Evolutionary conservation across 2,797 vertebrate species (phyloP).

Genomic region (Onychomys torridus): DNA sequence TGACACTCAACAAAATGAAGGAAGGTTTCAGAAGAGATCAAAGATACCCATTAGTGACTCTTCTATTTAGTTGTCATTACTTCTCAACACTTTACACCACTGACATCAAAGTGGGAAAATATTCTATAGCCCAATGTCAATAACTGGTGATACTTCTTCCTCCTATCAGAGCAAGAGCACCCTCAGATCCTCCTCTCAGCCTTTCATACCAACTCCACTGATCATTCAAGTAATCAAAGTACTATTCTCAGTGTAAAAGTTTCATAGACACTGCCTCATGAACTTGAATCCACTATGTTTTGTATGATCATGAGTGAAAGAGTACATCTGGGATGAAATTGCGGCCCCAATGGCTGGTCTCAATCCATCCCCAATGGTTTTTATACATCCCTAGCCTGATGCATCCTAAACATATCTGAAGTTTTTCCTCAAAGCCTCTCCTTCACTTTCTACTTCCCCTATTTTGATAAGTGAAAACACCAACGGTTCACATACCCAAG

Average conservation of each 20-base stretch:
- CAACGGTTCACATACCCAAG: background rate
- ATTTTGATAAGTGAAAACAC: background rate
- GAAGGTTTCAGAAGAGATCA: conserved; percentile 16
- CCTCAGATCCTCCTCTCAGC: background rate
- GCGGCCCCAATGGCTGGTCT: background rate
- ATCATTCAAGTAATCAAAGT: background rate
- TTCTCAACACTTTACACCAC: background rate
- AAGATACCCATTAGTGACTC: background rate
- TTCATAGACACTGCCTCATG: background rate
- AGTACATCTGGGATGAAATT: background rate
- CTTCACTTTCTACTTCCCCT: background rate
- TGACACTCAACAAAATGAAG: background rate
- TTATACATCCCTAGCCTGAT: background rate
- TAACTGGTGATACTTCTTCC: background rate
- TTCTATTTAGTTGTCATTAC: background rate
- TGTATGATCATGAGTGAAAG: background rate
- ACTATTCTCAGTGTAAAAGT: background rate
- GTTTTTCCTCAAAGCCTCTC: background rate
- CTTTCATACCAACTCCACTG: background rate
- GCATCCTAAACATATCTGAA: background rate
- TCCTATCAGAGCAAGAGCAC: background rate
- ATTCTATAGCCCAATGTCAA: background rate
- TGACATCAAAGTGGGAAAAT: conserved; percentile 21
- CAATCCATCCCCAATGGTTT: background rate
- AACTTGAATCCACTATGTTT: background rate